Base-by-base conservation (phyloP, 2,113 vertebrate species). In the Myocastor coypus region DNA sequence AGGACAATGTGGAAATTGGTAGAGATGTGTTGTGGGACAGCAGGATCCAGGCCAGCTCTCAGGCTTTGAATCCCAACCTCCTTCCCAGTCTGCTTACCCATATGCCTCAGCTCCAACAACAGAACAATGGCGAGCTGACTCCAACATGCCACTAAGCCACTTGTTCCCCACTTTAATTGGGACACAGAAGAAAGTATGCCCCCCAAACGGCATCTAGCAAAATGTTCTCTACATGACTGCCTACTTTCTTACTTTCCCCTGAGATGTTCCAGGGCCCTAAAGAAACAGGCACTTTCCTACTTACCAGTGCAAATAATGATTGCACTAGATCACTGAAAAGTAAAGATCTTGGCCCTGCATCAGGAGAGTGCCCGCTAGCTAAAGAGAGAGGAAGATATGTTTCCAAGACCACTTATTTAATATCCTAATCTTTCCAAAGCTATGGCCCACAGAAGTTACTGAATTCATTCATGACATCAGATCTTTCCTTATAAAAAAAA, bases 321-420 rank as follows among this genome's bases (percentile, higher is more conserved):
- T 89, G 88, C 0, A 83, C 12, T 57, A 80, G 19, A 26, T 78
- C 85, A 87, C 13, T 34, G 50, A 55, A 86, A 91, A 93, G 75
- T 16, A 81, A 77, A 89, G 69, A 55, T 92, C 68, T n/a, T 89
- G 42, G 12, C 28, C 16, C 59, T 83, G 83, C 9, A 2, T 11
- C 8, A 91, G 26, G 10, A n/a, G 34, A 57, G 40, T 30, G 24
- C 34, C 46, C 2, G 13, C 42, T 89, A 37, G 37, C 87, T 68
- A 55, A 40, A 82, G 64, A 59, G 83, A 91, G 24, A 71, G 7
- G 40, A 87, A 83, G 73, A 40, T 87, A 42, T 96, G 55, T 85
- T 91, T 95, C 83, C 32, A 55, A 82, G 6, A 87, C 22, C 34
- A 92, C 73, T 42, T 82, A 88, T 90, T 95, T 82, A 84, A 91